Base-by-base conservation (phyloP, 2,888 invertebrate genomes). In the Phorcus lineatus region DNA sequence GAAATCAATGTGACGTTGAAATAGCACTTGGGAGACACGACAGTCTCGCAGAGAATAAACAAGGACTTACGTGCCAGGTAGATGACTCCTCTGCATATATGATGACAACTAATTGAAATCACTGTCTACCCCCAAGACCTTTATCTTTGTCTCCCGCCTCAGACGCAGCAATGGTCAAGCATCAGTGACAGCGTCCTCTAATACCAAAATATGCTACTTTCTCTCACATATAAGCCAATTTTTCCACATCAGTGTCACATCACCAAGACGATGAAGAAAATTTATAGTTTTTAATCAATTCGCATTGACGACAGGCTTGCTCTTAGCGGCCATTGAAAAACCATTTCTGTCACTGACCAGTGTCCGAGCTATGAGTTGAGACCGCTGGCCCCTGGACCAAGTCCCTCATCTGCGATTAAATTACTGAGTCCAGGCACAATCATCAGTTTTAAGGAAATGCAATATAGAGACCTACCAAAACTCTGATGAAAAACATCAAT, bases 261-360 rank as follows among this genome's bases (percentile, higher is more conserved):
- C 62, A 24, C 16, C 28, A 62, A 28, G 28, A 62, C 62, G 62
- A 62, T 62, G 62, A 62, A 62, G 62, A 62, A 62, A 62, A 62
- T 62, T 62, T 62, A 62, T 62, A 62, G 62, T 62, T 62, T 62
- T 62, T 62, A 62, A 62, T 62, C 62, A 62, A 62, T 62, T 62
- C 62, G 28, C 62, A 28, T 24, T 17, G 62, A 62, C 24, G 62
- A 62, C 62, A 62, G 62, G 16, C 28, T 62, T 62, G 62, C 62
- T 62, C 62, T 62, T 13, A 28, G 62, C 62, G 62, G 62, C 62
- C 62, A 62, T 62, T 62, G 62, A 62, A 62, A 62, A 62, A 62
- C 62, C 62, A 62, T 62, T 62, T 62, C 62, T 62, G 62, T 62
- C 62, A 62, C 28, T 62, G 62, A 62, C 62, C 62, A 62, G 62